A percentile compares a stretch with the other conserved stretches of the same genome.
Conservation (phyloP, 2,797 vertebrate species). For the Cephalopachus bancanus region DNA sequence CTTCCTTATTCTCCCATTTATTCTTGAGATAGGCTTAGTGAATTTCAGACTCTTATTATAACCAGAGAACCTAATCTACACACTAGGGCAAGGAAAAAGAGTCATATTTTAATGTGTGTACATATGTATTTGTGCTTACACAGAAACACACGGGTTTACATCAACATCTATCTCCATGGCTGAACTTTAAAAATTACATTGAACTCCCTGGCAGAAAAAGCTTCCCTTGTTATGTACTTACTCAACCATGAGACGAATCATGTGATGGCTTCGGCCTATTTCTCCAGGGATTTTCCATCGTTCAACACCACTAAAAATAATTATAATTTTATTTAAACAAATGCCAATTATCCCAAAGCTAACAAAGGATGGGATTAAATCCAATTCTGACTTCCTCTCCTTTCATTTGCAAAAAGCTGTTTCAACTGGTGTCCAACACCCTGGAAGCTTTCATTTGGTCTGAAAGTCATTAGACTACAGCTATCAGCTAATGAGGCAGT, state of each 20-base stretch:
- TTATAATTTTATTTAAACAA: conserved; percentile 77
- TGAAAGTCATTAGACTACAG: conserved; percentile 78
- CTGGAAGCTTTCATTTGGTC: conserved; percentile 67
- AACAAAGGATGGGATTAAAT: conserved; percentile 78
- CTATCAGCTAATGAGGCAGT: conserved; percentile 78
- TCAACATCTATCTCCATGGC: not conserved
- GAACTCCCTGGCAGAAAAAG: conserved; percentile 5
- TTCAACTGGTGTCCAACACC: conserved; percentile 63
- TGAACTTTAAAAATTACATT: conserved; percentile 21
- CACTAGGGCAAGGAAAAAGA: not conserved
- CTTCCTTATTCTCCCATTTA: not conserved
- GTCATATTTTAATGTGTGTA: not conserved
- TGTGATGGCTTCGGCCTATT: conserved; percentile 38
- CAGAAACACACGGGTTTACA: not conserved
- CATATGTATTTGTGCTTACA: not conserved
- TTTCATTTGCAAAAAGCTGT: conserved; percentile 59
- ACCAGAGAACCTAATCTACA: not conserved
- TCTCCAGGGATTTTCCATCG: conserved; percentile 54
- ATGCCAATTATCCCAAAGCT: conserved; percentile 76
- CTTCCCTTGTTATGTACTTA: not conserved
- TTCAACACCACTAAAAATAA: conserved; percentile 76
- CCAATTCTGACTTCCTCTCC: conserved; percentile 65
- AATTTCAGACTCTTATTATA: not conserved
- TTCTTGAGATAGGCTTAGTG: conserved; percentile 18
- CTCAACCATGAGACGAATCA: not conserved